These are phyloP conservation scores for Ichneumoninae sp. DNA, from an alignment of 2,888 invertebrate species.

Conservation along the genomic window DNA sequence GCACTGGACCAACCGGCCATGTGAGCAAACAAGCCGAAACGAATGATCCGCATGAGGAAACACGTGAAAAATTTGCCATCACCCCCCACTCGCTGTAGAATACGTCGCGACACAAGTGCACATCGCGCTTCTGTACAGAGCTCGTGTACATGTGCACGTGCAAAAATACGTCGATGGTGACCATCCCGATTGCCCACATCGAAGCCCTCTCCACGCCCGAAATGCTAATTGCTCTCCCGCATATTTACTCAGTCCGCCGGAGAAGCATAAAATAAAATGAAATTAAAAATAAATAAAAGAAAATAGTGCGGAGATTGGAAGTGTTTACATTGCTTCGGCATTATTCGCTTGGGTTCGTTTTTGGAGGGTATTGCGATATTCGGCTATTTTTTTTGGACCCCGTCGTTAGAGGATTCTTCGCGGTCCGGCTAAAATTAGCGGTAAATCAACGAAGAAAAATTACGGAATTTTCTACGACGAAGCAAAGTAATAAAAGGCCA, in stretches of 20 bases:
- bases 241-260: background rate
- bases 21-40: conserved; percentile 73
- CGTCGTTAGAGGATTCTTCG: too few relatives aligned
- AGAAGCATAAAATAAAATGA: background rate
- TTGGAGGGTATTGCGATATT: background rate
- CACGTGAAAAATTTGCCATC: conserved; percentile 67
- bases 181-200: conserved; percentile 13
- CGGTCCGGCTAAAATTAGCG: too few relatives aligned
- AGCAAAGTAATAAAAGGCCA: background rate
- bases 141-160: background rate
- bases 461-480: too few relatives aligned
- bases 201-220: background rate
- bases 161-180: background rate
- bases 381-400: background rate
- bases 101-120: conserved; percentile 5
- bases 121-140: background rate
- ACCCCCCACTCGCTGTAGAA: conserved; percentile 44
- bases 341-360: background rate
- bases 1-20: conserved; percentile 60
- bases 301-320: background rate
- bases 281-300: background rate
- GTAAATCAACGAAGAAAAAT: too few relatives aligned
- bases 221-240: conserved; percentile 25
- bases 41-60: conserved; percentile 74
- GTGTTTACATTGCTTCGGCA: background rate